These are phyloP conservation scores for Phoxinus phoxinus DNA, from an alignment of 2,113 vertebrate species.

Conservation along the genomic window DNA sequence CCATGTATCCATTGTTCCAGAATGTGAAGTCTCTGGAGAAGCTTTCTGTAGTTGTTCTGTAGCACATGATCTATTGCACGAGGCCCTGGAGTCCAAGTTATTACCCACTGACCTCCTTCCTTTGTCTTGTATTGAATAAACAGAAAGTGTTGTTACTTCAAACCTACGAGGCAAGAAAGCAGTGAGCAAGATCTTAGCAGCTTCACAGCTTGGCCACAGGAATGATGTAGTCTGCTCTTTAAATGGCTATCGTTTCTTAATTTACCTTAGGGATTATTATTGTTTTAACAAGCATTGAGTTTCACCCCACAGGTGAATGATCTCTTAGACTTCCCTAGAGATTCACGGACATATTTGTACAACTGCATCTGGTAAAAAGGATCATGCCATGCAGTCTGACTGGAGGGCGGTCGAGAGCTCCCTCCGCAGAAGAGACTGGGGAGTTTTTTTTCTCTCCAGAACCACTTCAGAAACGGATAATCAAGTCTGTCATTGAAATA, in stretches of 20 bases:
- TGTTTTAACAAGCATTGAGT: conserved; percentile 28
- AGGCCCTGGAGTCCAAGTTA: conserved; percentile 25
- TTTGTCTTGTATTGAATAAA: conserved; percentile 32
- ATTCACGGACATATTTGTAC: conserved; percentile 30
- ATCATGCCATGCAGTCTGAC: conserved; percentile 10
- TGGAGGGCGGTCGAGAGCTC: neutral
- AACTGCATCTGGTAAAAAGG: conserved; percentile 13
- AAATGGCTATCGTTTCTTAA: conserved; percentile 16
- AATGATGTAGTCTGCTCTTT: neutral
- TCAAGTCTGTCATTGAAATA: conserved; percentile 37
- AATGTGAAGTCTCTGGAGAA: conserved; percentile 1
- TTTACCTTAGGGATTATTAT: neutral
- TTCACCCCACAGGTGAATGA: neutral
- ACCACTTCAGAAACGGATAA: conserved; percentile 32
- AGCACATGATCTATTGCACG: conserved; percentile 23
- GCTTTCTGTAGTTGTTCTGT: too few relatives aligned
- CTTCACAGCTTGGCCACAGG: neutral
- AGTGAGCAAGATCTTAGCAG: neutral
- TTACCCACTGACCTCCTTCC: conserved; percentile 43
- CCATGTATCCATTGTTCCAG: neutral
- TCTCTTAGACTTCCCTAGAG: conserved; percentile 6
- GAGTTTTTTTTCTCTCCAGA: neutral
- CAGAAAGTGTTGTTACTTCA: neutral
- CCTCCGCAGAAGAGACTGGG: neutral
- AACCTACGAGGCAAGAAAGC: neutral